Evolutionary conservation across 2,797 vertebrate species (phyloP), one percentile per base, ranked within the genome.

Genomic region (Propithecus deckenii): DNA sequence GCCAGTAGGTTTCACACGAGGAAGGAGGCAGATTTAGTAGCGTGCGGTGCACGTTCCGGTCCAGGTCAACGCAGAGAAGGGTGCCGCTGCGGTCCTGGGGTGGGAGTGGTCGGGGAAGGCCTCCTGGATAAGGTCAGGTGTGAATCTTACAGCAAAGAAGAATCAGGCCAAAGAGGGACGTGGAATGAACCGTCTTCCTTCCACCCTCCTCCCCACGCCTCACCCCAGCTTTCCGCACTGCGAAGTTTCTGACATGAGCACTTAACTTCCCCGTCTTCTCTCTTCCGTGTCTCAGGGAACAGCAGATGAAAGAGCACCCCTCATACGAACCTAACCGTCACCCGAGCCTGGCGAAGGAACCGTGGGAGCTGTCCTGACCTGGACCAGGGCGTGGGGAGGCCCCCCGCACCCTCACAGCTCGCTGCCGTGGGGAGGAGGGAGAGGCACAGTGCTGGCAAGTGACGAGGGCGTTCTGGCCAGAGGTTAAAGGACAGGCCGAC

Each of bases 281-380:
- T 94, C 59, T 41, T 28, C 35, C 35, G 41, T 86, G 43, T 95
- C 71, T 69, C 97, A 99, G 99, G 97, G 98, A 71, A 98, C 98
- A 0, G 98, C 98, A 85, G 98, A 99, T 17, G 99, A 99, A 97
- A 98, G 98, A 93, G 98, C 98, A 12, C 98, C 99, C 0, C 99
- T 99, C 90, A 98, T 99, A 96, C 98, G 98, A 95, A 98, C 98
- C 83, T 99, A 98, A 97, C 93, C 65, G 8, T n/a, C 5, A 52
- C 4, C 72, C 25, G 90, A 97, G 86, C 95, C 94, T 97, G 91
- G 86, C 55, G 97, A 97, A 97, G 46, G 97, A 97, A 85, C 25
- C 7, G 3, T 89, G 96, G 86, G 95, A 98, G 93, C 96, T 94
- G 89, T 95, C 94, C 96, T 95, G 84, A 94, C 87, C 61, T 59